phyloP scores from a whole-genome alignment of 2,888 invertebrate species.

The Eristalis pertinax region DNA sequence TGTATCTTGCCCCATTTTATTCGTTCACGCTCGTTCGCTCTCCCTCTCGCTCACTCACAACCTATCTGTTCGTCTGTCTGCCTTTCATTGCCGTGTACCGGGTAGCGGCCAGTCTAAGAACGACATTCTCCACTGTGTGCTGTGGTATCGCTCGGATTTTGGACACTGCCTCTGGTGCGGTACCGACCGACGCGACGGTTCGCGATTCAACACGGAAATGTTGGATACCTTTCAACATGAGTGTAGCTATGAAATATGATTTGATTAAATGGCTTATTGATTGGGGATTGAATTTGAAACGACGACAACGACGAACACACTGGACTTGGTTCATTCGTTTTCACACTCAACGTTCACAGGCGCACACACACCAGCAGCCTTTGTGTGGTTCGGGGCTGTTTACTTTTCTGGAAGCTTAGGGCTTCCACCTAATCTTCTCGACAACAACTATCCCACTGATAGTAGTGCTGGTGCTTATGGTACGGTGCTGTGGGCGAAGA shows the following conservation, averaged over 20 bases:
- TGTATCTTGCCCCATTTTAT: conserved; percentile 16
- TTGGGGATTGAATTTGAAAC: background rate
- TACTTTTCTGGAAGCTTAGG: background rate
- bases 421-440: background rate
- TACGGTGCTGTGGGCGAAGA: background rate
- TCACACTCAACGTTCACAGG: background rate
- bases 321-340: background rate
- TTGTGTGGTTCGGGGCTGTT: background rate
- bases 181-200: background rate
- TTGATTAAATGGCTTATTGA: background rate
- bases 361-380: background rate
- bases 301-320: background rate
- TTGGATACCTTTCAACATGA: background rate
- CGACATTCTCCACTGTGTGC: background rate
- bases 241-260: background rate
- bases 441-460: background rate
- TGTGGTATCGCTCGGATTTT: background rate
- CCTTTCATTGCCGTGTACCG: background rate
- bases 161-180: background rate
- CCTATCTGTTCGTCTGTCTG: background rate
- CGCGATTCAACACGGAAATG: background rate
- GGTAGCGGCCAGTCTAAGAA: too few species aligned
- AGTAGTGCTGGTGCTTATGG: background rate
- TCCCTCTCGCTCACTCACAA: background rate
- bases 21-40: background rate